phyloP scores from a whole-genome alignment of 1,140 invertebrate species.

The Brachionus koreanus region DNA sequence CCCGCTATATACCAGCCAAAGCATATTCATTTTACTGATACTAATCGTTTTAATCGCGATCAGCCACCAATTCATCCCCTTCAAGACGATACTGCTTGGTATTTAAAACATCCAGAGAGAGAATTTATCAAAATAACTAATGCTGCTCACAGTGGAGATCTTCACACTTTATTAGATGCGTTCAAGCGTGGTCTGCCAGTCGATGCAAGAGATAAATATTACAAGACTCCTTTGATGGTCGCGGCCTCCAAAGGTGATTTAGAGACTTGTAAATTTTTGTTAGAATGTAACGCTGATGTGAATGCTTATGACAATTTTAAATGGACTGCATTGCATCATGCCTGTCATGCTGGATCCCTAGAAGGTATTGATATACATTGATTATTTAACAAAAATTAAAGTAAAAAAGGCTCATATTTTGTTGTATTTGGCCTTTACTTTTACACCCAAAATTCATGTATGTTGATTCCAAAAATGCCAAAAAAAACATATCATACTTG shows the following conservation, averaged over 20 bases:
- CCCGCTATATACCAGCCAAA: conserved; percentile 53
- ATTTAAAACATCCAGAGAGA: conserved; percentile 54
- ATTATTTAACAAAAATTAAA: neutral
- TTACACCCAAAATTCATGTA: too few species aligned
- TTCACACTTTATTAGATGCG: conserved; percentile 53
- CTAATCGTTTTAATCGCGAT: conserved; percentile 56
- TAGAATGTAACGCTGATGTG: conserved; percentile 55
- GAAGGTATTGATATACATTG: neutral
- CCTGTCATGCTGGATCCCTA: conserved; percentile 53
- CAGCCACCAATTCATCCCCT: conserved; percentile 55
- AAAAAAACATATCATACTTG: too few species aligned
- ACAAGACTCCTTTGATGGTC: conserved; percentile 59
- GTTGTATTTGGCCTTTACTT: too few species aligned
- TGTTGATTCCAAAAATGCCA: too few species aligned
- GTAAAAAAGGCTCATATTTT: too few species aligned
- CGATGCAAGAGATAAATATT: conserved; percentile 57
- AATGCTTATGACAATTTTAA: conserved; percentile 59
- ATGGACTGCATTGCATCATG: conserved; percentile 60
- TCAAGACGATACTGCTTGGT: conserved; percentile 58
- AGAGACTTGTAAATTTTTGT: conserved; percentile 54
- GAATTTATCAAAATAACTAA: conserved; percentile 57
- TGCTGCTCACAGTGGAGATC: conserved; percentile 47
- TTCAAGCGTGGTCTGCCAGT: conserved; percentile 52
- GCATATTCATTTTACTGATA: conserved; percentile 56
- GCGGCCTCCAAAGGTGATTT: conserved; percentile 53